Evolutionary conservation across 1,140 invertebrate species (phyloP), one percentile per base, ranked within the genome.

Genomic region (Rhizoglyphus robini): DNA sequence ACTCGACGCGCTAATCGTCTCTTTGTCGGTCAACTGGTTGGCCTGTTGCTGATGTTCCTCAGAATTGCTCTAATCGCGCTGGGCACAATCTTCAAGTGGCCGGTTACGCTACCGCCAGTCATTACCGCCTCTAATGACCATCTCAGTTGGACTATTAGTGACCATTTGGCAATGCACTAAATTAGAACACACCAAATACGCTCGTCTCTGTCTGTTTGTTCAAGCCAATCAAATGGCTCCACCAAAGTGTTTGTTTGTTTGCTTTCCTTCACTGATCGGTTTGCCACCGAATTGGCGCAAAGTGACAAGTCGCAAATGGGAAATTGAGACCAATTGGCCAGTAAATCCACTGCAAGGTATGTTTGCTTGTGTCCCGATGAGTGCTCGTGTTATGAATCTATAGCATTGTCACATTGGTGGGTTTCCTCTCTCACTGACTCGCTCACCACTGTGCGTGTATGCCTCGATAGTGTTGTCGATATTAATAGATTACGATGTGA

Each of bases 91-190:
- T 54, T 54, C 51, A 54, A 8, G 51, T n/a, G 51, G 8, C 51
- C 51, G 51, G 51, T 54, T 54, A 54, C 51, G 51, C 51, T 54
- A 54, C 51, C 8, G 51, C 15, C 51, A 27, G 51, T 54, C 51
- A 54, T 54, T 54, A 54, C 51, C 51, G 51, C 8, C 51, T 8
- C 8, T 54, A 54, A 54, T 54, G 23, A 23, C 31, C 51, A 54
- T 8, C 51, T 54, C 51, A 54, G 8, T 8, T 54, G 51, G 20
- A 54, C 51, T 5, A 54, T 54, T 54, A 54, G 51, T 54, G 51
- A 8, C 20, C 51, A 54, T 54, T 54, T 54, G 23, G 31, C 20
- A 23, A 54, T 54, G 8, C 23, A 20, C 51, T 25, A n/a, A n/a
- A n/a, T 27, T n/a, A 54, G 23, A 25, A 54, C n/a, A n/a, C 51